These are phyloP conservation scores for Hanleya hanleyi DNA, from an alignment of 2,888 invertebrate genomes.

Conservation along the genomic window DNA sequence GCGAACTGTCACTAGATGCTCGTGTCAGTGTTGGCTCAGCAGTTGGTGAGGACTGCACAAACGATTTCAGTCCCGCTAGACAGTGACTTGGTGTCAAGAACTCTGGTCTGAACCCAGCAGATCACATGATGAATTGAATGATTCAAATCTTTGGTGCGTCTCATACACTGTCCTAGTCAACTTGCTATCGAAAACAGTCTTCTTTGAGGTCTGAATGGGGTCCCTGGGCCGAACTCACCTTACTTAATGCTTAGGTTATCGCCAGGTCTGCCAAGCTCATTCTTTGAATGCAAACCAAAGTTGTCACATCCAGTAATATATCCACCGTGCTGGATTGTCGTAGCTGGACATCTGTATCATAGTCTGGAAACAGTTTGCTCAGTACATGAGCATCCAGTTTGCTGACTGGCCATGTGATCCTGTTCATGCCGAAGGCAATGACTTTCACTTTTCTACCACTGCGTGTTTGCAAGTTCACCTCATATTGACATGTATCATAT, in stretches of 20 bases:
- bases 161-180: too few relatives aligned
- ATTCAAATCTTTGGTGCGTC: too few relatives aligned
- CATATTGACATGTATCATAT: background rate
- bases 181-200: too few relatives aligned
- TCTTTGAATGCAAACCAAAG: constrained; percentile 1
- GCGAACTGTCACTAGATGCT: too few relatives aligned
- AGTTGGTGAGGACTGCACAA: too few relatives aligned
- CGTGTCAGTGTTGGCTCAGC: too few relatives aligned
- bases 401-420: background rate
- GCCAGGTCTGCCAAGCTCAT: background rate
- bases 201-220: too few relatives aligned
- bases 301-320: background rate
- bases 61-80: too few relatives aligned
- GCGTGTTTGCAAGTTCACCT: background rate
- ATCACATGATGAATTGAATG: too few relatives aligned
- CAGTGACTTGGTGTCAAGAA: too few relatives aligned
- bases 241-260: background rate
- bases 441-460: background rate
- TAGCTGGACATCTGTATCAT: background rate
- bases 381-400: background rate
- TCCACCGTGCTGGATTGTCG: background rate
- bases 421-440: background rate
- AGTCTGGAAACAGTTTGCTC: background rate
- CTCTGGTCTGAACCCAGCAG: too few relatives aligned
- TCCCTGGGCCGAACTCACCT: too few relatives aligned